Evolutionary conservation across 2,888 invertebrate genomes (phyloP).

Genomic region (Coleophora flavipennella): DNA sequence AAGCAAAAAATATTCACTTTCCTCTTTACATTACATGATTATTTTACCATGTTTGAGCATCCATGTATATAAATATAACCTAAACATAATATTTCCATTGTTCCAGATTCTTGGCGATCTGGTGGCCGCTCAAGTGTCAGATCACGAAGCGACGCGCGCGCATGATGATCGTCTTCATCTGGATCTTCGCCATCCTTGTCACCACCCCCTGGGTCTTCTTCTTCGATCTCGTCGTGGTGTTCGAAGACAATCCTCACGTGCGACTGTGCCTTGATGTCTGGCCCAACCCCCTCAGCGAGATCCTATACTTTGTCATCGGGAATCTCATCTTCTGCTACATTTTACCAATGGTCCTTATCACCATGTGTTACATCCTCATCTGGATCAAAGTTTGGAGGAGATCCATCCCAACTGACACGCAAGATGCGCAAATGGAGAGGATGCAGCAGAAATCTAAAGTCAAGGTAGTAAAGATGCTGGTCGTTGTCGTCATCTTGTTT

Average conservation of each 20-base stretch:
- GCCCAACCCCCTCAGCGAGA: conserved; percentile 87
- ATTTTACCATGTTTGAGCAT: too few relatives aligned
- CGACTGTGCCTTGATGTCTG: conserved; percentile 87
- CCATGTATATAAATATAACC: too few relatives aligned
- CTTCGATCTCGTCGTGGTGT: conserved; percentile 85
- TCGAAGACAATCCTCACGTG: conserved; percentile 82
- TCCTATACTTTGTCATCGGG: conserved; percentile 89
- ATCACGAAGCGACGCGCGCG: conserved; percentile 91
- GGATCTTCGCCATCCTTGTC: conserved; percentile 87
- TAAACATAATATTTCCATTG: conserved; percentile 23
- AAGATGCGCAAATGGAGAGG: conserved; percentile 91
- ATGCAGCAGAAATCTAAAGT: conserved; percentile 96
- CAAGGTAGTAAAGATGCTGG: conserved; percentile 95
- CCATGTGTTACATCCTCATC: conserved; percentile 92
- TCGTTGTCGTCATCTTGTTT: conserved; percentile 93
- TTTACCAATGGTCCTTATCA: conserved; percentile 90
- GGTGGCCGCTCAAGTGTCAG: conserved; percentile 94
- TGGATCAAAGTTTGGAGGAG: conserved; percentile 93
- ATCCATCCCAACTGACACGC: conserved; percentile 91
- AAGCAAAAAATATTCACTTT: too few relatives aligned
- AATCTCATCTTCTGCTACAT: conserved; percentile 93
- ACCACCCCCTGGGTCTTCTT: conserved; percentile 94
- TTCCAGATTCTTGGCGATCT: conserved; percentile 94
- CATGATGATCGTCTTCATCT: conserved; percentile 90
- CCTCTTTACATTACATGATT: too few relatives aligned